These are phyloP conservation scores for Choristoneura fumiferana DNA, from an alignment of 1,140 invertebrate genomes.

Conservation along the genomic window DNA sequence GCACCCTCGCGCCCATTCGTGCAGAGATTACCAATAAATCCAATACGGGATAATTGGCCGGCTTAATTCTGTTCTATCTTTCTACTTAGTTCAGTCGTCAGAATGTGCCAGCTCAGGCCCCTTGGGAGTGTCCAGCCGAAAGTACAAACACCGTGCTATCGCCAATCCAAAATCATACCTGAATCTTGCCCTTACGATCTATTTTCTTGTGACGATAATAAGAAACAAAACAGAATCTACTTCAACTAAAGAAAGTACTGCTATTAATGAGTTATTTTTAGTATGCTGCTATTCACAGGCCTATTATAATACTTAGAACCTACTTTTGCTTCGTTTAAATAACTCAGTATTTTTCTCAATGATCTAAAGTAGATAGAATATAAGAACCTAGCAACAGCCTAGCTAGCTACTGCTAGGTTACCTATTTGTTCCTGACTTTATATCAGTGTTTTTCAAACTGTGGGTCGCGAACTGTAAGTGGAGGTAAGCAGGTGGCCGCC, in stretches of 20 bases:
- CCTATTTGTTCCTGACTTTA: too few relatives aligned
- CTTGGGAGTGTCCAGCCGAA: conserved; percentile 65
- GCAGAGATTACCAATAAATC: conserved; percentile 78
- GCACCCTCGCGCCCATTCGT: conserved; percentile 76
- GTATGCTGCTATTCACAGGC: conserved; percentile 24
- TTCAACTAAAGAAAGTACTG: conserved; percentile 58
- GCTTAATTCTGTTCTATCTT: conserved; percentile 78
- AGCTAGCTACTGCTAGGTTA: too few relatives aligned
- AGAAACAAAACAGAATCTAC: conserved; percentile 38
- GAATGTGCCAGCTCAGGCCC: conserved; percentile 75
- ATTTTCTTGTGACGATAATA: conserved; percentile 42
- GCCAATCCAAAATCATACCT: conserved; percentile 63
- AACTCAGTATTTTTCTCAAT: too few relatives aligned
- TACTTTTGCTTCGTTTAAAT: too few relatives aligned
- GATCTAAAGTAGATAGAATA: too few relatives aligned
- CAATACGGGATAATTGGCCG: conserved; percentile 78
- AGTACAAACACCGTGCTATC: conserved; percentile 53
- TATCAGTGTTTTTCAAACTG: too few relatives aligned
- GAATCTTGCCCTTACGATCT: conserved; percentile 41
- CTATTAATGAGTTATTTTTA: conserved; percentile 60
- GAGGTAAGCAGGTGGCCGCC: too few relatives aligned
- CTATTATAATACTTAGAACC: not conserved
- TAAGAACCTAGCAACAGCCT: too few relatives aligned
- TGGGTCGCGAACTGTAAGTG: too few relatives aligned
- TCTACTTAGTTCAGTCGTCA: conserved; percentile 78